Evolutionary conservation across 37 sponge, comb jelly and placozoan genomes (phyloP), one percentile per base, ranked within the genome.

Genomic region (Halichondria panicea): DNA sequence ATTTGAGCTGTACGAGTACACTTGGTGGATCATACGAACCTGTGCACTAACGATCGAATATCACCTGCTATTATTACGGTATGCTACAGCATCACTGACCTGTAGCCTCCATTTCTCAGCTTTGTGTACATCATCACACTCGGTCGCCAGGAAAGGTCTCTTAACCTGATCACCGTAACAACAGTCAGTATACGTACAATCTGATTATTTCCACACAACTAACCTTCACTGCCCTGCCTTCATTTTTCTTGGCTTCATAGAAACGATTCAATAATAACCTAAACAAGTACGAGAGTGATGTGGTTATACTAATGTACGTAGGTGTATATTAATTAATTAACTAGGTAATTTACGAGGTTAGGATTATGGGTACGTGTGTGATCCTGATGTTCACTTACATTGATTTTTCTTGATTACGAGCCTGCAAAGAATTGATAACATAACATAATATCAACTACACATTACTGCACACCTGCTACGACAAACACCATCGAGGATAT

Each of bases 91-190:
- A n/a, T n/a, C n/a, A n/a, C 40, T 7, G 9, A 77, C 87, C 55
- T 86, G 82, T 53, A 77, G 34, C 34, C 97, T 43, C 93, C 93
- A 97, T 72, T 84, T 92, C 56, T 97, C 99, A 24, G 95, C 93
- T 43, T 76, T 77, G 34, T 60, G 71, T 6, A 95, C 33, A 53
- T 83, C 70, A 62, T 86, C 72, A 74, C 99, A 97, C 36, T 97
- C 93, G 0, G 93, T 68, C 30, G 99, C 95, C 39, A 97, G 72
- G 54, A 74, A 92, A 15, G 99, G 99, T 56, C 99, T 55, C 34
- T 68, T 70, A 35, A 71, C 83, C 87, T 79, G 66, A 27, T 55
- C 58, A 55, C 59, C 13, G 21, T 24, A 40, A 27, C 7, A 50
- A 18, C 30, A 71, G 55, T 22, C 28, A 50, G 12, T 19, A 35